Base-by-base conservation (phyloP, 2,888 invertebrate genomes). In the Lutraria lutraria region DNA sequence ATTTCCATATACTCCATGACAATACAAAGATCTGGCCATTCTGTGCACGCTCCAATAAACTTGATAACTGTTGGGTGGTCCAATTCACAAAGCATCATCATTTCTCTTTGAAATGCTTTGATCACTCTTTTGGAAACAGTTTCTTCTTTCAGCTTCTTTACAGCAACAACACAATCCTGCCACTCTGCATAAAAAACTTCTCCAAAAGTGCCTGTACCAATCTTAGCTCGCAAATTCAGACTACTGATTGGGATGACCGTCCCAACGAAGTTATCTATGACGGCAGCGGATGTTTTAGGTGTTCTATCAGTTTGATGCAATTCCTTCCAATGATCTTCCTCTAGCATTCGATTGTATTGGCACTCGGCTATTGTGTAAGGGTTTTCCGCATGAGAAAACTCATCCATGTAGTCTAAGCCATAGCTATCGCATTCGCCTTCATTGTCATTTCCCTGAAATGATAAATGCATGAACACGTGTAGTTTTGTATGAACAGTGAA, bases 1-100 rank as follows among this genome's bases (percentile, higher is more conserved):
- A 88, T 88, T 21, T 91, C 88, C 92, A 93, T 92, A 81, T 90
- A 91, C 76, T 93, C 92, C 92, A 93, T 92, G 8, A 93, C 89
- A 52, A 92, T 92, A 52, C 87, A 87, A 68, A 93, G 31, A 72
- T 93, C 86, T 15, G 92, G 92, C 13, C 88, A 87, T 15, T 68
- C 87, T 0, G 82, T 54, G 53, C 89, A 92, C 0, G 92, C 93
- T 21, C 93, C 93, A 13, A 92, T 81, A 56, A 91, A 92, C 63
- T 87, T 87, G 21, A 92, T 91, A 16, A 93, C 91, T 63, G 88
- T 89, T 8, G 90, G 91, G 72, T 93, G 89, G 29, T 92, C 91
- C 12, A 93, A 63, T n/a, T 56, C 16, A 72, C 92, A 89, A 29
- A 93, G 84, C 0, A 87, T 43, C 21, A 81, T 43, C 19, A 93